Evolutionary conservation across 2,113 vertebrate genomes (phyloP), one percentile per base, ranked within the genome.

Genomic region (Zapornia atra): DNA sequence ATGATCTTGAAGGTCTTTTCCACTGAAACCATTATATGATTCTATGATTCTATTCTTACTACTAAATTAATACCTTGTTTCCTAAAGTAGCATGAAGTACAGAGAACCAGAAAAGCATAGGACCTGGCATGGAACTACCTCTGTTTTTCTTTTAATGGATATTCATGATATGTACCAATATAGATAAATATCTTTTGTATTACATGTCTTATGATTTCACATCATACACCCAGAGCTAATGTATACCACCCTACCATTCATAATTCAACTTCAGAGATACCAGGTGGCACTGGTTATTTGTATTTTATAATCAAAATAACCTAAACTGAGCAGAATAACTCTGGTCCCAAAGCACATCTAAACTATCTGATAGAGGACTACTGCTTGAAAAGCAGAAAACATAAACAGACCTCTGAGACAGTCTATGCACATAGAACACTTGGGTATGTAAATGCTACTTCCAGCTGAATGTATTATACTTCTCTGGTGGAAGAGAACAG

Each of bases 61-160:
- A 86, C 50, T 96, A 78, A 95, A 94, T 95, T 71, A 40, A 26
- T 93, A 86, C 20, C 12, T 78, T 93, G 25, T 96, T 92, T 93
- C 71, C 51, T 92, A 95, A 95, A 88, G 72, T 40, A 95, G 33
- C 26, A 81, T 93, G 77, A 96, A 96, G 48, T 38, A 50, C 11
- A 84, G 81, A 82, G 51, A 48, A 51, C 36, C 44, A 46, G 46
- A 89, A 92, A 93, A 82, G 0, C 15, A 29, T 88, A 12, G 7
- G 38, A 79, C 64, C 20, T 84, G 48, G 40, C 80, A 75, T 53
- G 12, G 9, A 94, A 59, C 48, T 75, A 15, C 10, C 77, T 85
- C 24, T 64, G 24, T 56, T 20, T 28, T 1, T 26, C 48, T 82
- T 78, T 73, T 25, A 70, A 70, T 42, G 1, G 6, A 5, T 82